phyloP scores from a whole-genome alignment of 2,888 invertebrate species.

The Cantharis nigra region DNA sequence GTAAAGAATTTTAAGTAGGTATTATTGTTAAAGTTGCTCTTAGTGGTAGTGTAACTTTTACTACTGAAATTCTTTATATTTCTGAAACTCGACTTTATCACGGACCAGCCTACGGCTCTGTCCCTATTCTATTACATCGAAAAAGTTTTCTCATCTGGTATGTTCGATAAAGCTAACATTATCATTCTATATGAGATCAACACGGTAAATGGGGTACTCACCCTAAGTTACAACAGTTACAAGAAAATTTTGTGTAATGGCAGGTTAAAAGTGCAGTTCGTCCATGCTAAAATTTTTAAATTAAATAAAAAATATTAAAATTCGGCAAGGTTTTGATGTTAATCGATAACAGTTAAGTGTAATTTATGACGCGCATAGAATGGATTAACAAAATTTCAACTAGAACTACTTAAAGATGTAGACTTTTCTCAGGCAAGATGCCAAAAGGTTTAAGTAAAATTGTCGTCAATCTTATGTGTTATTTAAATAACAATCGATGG shows the following conservation, averaged over 20 bases:
- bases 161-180: background rate
- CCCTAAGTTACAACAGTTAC: background rate
- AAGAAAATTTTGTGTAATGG: background rate
- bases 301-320: too few relatives aligned
- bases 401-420: too few relatives aligned
- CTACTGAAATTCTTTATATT: background rate
- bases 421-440: too few relatives aligned
- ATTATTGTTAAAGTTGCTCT: background rate
- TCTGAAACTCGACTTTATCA: background rate
- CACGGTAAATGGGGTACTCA: background rate
- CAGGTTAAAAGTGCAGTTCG: background rate
- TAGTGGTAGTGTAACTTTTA: background rate
- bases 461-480: too few relatives aligned
- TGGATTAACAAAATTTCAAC: too few relatives aligned
- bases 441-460: too few relatives aligned
- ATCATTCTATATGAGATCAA: background rate
- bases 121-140: background rate
- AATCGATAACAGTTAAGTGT: too few relatives aligned
- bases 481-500: too few relatives aligned
- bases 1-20: background rate
- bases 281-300: too few relatives aligned
- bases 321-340: too few relatives aligned
- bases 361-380: too few relatives aligned
- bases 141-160: background rate
- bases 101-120: background rate